Evolutionary conservation across 2,797 vertebrate genomes (phyloP).

Genomic region (Sardinella longiceps): DNA sequence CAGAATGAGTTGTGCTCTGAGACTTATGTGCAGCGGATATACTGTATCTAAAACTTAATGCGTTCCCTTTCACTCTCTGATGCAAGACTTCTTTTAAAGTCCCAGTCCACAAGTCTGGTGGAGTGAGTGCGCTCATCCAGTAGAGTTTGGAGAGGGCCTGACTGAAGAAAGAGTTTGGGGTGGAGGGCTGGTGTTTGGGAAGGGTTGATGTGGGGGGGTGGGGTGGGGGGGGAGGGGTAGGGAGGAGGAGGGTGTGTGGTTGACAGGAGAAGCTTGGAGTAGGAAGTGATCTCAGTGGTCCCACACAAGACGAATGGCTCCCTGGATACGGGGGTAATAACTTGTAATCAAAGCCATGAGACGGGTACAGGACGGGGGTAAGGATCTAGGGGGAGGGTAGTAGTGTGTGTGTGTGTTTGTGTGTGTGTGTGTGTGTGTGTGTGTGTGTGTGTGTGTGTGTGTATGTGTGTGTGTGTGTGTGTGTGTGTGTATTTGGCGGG

Average conservation of each 20-base stretch:
- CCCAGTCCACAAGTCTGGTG: background rate
- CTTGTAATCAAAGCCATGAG: slow-evolving; percentile 69
- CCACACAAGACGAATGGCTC: slow-evolving; percentile 63
- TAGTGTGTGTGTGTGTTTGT: background rate
- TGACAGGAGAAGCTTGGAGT: slow-evolving; percentile 57
- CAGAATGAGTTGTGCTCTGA: background rate
- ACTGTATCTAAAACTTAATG: slow-evolving; percentile 16
- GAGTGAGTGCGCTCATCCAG: background rate
- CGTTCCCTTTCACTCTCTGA: background rate
- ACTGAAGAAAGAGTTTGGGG: slow-evolving; percentile 25
- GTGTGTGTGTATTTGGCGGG: background rate
- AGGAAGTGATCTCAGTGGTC: slow-evolving; percentile 66
- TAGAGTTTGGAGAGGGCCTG: background rate
- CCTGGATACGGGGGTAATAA: slow-evolving; percentile 63
- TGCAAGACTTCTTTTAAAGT: background rate
- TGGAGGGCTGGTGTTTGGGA: slow-evolving; percentile 36
- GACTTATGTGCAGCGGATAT: background rate
- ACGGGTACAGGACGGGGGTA: slow-evolving; percentile 42
- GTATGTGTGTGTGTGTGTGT: background rate
- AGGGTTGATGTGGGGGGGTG: slow-evolving; percentile 24
- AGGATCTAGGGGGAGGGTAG: background rate
- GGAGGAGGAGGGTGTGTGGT: slow-evolving; percentile 57
- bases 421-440: background rate
- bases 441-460: background rate
- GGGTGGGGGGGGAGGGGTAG: slow-evolving; percentile 40